These are phyloP conservation scores for Merops nubicus DNA, from an alignment of 2,113 vertebrate genomes.

Conservation along the genomic window DNA sequence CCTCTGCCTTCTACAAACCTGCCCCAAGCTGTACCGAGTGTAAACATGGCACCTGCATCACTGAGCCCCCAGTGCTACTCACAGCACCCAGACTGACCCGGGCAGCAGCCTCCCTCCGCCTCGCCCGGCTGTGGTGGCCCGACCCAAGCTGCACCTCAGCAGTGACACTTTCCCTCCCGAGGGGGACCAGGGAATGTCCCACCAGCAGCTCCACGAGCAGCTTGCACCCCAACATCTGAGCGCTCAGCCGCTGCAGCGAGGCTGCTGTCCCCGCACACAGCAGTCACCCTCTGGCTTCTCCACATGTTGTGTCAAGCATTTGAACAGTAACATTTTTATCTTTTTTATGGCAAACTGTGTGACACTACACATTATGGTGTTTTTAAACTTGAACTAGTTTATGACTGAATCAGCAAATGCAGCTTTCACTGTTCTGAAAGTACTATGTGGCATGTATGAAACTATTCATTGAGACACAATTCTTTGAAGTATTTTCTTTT, in stretches of 20 bases:
- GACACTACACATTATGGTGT: neutral
- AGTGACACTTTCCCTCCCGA: accelerated
- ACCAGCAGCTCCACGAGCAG: accelerated
- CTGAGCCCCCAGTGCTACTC: neutral
- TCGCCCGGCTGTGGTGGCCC: accelerated
- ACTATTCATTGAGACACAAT: neutral
- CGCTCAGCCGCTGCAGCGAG: neutral
- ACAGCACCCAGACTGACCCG: accelerated
- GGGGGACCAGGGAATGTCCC: accelerated
- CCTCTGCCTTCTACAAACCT: neutral
- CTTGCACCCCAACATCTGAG: neutral
- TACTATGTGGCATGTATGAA: neutral
- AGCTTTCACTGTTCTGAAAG: neutral
- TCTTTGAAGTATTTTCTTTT: neutral
- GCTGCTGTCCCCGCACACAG: accelerated
- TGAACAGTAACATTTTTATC: accelerated
- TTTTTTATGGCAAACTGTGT: neutral
- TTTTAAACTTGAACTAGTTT: neutral
- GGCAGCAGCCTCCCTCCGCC: neutral
- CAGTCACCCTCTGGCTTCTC: too few species aligned
- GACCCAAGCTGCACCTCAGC: accelerated
- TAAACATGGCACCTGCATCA: neutral
- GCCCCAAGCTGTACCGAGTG: neutral
- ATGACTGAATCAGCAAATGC: neutral
- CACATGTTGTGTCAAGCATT: accelerated